Evolutionary conservation across 2,113 vertebrate genomes (phyloP).

Genomic region (Nicator chloris): DNA sequence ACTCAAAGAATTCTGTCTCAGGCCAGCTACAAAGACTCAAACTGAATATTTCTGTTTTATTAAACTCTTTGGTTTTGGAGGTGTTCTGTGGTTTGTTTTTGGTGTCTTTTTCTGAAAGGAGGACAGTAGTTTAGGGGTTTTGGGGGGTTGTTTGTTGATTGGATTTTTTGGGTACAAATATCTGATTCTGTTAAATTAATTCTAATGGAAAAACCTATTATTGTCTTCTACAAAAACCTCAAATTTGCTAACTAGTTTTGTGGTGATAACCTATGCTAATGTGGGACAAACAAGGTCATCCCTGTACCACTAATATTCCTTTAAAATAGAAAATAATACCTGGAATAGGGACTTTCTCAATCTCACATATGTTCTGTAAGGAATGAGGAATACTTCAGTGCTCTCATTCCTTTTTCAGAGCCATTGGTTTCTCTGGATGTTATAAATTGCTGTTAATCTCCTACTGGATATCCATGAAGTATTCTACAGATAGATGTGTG

Average conservation of each 20-base stretch:
- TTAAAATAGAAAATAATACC: not conserved
- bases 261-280: not conserved
- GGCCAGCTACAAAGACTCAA: not conserved
- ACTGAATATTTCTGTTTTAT: not conserved
- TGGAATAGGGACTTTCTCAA: not conserved
- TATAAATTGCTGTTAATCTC: not conserved
- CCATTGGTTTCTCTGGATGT: not conserved
- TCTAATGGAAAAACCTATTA: not conserved
- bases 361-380: not conserved
- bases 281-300: not conserved
- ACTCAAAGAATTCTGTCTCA: not conserved
- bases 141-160: not conserved
- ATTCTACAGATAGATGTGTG: not conserved
- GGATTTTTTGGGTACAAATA: not conserved
- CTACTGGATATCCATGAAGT: not conserved
- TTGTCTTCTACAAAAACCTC: not conserved
- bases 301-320: not conserved
- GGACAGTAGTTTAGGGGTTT: not conserved
- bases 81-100: not conserved
- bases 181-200: not conserved
- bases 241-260: not conserved
- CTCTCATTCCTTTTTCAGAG: not conserved
- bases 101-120: not conserved
- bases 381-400: not conserved
- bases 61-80: not conserved